Conservation (phyloP, 2,888 invertebrate genomes). For the Fissipunctia ypsillon region DNA sequence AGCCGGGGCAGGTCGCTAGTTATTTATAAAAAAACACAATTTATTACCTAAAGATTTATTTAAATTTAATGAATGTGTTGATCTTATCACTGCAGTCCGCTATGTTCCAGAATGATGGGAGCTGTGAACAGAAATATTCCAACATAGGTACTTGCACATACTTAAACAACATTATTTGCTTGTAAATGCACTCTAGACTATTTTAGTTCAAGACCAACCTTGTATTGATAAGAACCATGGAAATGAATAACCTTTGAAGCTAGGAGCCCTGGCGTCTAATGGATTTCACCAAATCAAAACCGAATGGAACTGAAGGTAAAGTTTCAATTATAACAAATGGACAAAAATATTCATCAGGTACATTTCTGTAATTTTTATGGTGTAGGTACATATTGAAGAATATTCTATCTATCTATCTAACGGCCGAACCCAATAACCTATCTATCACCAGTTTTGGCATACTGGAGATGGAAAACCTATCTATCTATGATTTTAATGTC, state of each 20-base stretch:
- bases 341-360: constrained; percentile 14
- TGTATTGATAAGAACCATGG: constrained; percentile 32
- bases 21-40: constrained; percentile 11
- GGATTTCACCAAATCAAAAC: constrained; percentile 65
- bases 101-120: constrained; percentile 84
- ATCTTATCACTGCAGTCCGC: constrained; percentile 73
- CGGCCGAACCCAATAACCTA: no score
- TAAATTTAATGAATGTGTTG: constrained; percentile 22
- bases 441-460: no score
- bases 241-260: constrained; percentile 42
- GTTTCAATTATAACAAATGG: constrained; percentile 34
- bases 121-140: constrained; percentile 75
- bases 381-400: no score
- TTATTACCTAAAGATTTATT: constrained; percentile 33
- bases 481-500: no score
- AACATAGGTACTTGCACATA: not conserved
- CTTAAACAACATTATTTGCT: not conserved
- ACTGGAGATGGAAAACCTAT: no score
- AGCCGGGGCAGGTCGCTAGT: no score
- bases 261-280: constrained; percentile 46
- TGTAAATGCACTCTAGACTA: constrained; percentile 8
- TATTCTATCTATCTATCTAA: no score
- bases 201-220: constrained; percentile 45
- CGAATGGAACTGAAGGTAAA: constrained; percentile 69
- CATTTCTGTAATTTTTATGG: no score